Conservation (phyloP, 2,888 invertebrate species). For the Aleiodes testaceus region DNA sequence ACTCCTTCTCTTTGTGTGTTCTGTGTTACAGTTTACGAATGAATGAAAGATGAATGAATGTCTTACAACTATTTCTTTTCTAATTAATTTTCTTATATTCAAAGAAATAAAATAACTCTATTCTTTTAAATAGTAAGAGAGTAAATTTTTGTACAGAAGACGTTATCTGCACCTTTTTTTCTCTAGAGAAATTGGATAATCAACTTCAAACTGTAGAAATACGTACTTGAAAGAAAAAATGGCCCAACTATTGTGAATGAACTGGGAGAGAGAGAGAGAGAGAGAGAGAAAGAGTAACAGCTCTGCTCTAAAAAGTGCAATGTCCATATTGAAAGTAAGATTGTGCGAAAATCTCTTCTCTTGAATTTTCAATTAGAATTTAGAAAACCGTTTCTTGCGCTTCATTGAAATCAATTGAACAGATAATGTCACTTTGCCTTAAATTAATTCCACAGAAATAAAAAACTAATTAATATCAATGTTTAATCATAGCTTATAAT, state of each 20-base stretch:
- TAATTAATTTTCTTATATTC: slow-evolving; percentile 19
- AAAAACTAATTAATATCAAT: slow-evolving; percentile 15
- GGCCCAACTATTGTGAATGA: slow-evolving; percentile 19
- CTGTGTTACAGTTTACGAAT: neutral
- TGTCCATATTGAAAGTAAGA: neutral
- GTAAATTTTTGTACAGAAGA: slow-evolving; percentile 13
- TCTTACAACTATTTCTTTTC: neutral
- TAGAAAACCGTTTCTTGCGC: neutral
- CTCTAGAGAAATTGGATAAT: slow-evolving; percentile 1
- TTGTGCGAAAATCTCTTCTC: neutral
- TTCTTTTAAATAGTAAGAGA: neutral
- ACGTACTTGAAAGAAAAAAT: too few relatives aligned
- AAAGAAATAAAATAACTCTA: neutral
- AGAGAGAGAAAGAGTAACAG: neutral
- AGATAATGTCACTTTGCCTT: neutral
- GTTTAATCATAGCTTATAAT: slow-evolving; percentile 13
- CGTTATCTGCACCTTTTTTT: neutral
- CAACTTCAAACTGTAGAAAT: neutral
- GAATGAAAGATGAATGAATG: slow-evolving; percentile 10
- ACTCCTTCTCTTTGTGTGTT: neutral
- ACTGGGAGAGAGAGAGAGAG: too few relatives aligned
- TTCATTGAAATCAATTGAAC: neutral
- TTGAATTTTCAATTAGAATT: slow-evolving; percentile 2
- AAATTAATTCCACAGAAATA: neutral
- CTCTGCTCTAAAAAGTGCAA: neutral